A percentile compares a stretch with the other conserved stretches of the same genome.
Evolutionary conservation across 2,888 invertebrate genomes (phyloP).

Genomic region (Chironomus riparius): DNA sequence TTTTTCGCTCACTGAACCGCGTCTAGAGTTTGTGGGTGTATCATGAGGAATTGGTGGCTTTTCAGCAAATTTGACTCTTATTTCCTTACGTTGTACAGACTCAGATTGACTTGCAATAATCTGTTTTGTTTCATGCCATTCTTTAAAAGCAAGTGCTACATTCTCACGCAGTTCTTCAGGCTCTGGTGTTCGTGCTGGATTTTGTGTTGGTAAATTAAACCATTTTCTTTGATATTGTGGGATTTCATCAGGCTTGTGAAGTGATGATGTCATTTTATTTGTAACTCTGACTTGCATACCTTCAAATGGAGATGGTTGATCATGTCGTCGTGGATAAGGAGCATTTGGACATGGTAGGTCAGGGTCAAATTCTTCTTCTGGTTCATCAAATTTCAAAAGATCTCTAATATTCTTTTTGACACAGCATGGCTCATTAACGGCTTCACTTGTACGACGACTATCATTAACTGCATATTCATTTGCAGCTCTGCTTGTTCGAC

Average conservation of each 20-base stretch:
- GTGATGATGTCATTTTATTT: slow-evolving; percentile 42
- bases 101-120: not conserved
- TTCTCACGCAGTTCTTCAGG: slow-evolving; percentile 45
- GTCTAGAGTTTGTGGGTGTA: not conserved
- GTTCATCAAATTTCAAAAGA: not conserved
- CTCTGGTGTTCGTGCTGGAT: slow-evolving; percentile 50
- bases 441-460: not conserved
- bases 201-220: slow-evolving; percentile 50
- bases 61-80: not conserved
- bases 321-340: slow-evolving; percentile 15
- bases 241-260: slow-evolving; percentile 54
- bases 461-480: not conserved
- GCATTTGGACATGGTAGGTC: not conserved
- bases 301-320: slow-evolving; percentile 28
- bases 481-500: not conserved
- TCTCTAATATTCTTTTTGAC: not conserved
- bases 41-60: slow-evolving; percentile 12
- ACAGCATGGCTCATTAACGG: not conserved
- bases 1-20: not conserved
- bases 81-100: slow-evolving; percentile 31
- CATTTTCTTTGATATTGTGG: slow-evolving; percentile 58
- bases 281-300: slow-evolving; percentile 33
- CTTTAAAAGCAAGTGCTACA: slow-evolving; percentile 42
- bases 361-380: slow-evolving; percentile 18
- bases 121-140: slow-evolving; percentile 31